Evolutionary conservation across 2,113 vertebrate species (phyloP).

Genomic region (Oriolus oriolus): DNA sequence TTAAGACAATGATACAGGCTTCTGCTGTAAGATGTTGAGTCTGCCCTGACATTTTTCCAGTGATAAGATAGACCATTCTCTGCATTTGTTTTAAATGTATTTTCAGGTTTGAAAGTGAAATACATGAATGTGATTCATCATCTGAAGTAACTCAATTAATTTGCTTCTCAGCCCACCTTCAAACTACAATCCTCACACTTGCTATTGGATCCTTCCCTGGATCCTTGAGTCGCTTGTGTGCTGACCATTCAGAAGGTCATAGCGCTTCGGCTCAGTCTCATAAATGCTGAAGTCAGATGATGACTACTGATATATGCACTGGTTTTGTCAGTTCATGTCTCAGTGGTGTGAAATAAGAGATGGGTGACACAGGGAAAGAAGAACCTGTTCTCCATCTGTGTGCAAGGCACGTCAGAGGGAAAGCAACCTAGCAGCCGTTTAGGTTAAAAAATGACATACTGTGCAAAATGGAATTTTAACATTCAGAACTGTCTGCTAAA

Average conservation of each 20-base stretch:
- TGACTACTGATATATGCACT: not conserved
- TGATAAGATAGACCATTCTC: not conserved
- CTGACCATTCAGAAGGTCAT: not conserved
- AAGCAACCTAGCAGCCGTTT: not conserved
- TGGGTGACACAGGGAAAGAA: not conserved
- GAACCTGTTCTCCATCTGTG: constrained; percentile 10
- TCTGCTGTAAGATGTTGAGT: not conserved
- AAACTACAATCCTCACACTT: not conserved
- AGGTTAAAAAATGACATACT: constrained; percentile 8
- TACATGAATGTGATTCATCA: not conserved
- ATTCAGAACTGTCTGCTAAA: not conserved
- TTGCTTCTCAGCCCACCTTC: not conserved
- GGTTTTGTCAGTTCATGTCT: constrained; percentile 11
- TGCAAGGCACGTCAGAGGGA: not conserved
- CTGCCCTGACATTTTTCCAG: not conserved
- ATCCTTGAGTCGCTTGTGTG: accelerated
- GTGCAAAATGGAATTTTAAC: constrained; percentile 21
- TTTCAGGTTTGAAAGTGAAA: not conserved
- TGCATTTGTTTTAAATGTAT: not conserved
- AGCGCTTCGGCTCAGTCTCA: not conserved
- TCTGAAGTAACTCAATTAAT: not conserved
- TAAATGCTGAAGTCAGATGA: not conserved
- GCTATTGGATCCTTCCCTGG: not conserved
- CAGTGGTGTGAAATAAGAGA: constrained; percentile 5
- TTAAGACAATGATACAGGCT: not conserved